These are phyloP conservation scores for Cyanoramphus novaezelandiae DNA, from an alignment of 2,113 vertebrate genomes.

Conservation along the genomic window DNA sequence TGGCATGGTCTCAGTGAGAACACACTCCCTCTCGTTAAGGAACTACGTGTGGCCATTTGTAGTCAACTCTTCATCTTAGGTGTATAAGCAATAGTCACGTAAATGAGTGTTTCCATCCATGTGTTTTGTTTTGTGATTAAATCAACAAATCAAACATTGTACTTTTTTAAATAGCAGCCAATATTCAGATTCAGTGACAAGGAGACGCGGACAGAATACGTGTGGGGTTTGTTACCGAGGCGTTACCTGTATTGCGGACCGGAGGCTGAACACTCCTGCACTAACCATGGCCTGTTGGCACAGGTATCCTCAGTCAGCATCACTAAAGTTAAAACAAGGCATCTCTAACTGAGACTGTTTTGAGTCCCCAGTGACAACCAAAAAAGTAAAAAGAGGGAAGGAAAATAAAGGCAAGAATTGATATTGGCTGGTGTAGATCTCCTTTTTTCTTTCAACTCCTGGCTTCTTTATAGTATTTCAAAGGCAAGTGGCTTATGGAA, in stretches of 20 bases:
- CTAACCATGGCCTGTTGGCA: neutral
- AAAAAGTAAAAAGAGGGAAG: neutral
- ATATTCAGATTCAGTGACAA: slow-evolving; percentile 77
- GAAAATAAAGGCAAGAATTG: slow-evolving; percentile 59
- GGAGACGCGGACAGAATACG: neutral
- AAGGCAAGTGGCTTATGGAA: accelerated
- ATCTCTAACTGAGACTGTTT: slow-evolving; percentile 20
- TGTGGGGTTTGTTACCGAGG: neutral
- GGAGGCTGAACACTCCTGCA: neutral
- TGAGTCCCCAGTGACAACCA: neutral
- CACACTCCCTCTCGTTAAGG: slow-evolving; percentile 34
- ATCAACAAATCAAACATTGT: slow-evolving; percentile 77
- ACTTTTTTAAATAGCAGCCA: slow-evolving; percentile 81
- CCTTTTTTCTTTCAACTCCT: neutral
- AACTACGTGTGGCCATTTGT: slow-evolving; percentile 7
- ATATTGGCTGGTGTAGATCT: neutral
- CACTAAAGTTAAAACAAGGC: slow-evolving; percentile 3
- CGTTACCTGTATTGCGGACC: neutral
- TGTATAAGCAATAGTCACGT: slow-evolving; percentile 68
- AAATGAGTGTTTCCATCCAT: slow-evolving; percentile 82
- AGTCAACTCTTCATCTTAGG: slow-evolving; percentile 63
- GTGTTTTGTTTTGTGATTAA: slow-evolving; percentile 77
- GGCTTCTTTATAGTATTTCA: neutral
- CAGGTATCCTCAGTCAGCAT: neutral
- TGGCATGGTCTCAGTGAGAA: neutral